Evolutionary conservation across 2,113 vertebrate species (phyloP).

Genomic region (Raja brachyura): DNA sequence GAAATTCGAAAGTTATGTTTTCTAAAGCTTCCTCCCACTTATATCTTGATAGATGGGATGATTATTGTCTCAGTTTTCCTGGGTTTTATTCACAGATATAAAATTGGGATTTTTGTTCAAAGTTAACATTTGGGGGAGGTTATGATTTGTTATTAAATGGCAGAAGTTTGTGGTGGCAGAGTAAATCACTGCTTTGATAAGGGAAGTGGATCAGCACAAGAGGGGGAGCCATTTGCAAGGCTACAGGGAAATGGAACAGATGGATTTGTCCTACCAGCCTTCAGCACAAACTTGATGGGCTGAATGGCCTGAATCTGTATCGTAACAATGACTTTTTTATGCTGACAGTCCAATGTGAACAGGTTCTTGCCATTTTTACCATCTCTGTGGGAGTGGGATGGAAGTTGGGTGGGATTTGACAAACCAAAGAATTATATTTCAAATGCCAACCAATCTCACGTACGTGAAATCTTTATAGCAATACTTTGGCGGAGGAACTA

Average conservation of each 20-base stretch:
- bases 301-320: too few relatives aligned
- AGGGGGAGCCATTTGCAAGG: too few relatives aligned
- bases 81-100: background rate
- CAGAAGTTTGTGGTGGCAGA: too few relatives aligned
- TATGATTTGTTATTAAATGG: too few relatives aligned
- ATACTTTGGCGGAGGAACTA: background rate
- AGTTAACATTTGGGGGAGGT: too few relatives aligned
- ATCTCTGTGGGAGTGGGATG: background rate
- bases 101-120: too few relatives aligned
- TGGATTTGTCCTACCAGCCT: too few relatives aligned
- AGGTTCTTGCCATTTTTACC: background rate
- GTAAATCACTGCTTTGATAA: too few relatives aligned
- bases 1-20: background rate
- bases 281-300: too few relatives aligned
- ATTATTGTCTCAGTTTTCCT: background rate
- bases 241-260: too few relatives aligned
- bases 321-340: too few relatives aligned
- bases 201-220: too few relatives aligned
- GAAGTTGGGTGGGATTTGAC: background rate
- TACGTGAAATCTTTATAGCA: background rate
- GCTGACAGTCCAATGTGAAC: background rate
- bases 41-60: background rate
- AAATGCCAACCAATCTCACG: background rate
- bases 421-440: background rate
- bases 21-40: background rate